A percentile compares a stretch with the other conserved stretches of the same genome.
These are phyloP conservation scores for Acleris sparsana DNA, from an alignment of 2,888 invertebrate species.

Conservation along the genomic window DNA sequence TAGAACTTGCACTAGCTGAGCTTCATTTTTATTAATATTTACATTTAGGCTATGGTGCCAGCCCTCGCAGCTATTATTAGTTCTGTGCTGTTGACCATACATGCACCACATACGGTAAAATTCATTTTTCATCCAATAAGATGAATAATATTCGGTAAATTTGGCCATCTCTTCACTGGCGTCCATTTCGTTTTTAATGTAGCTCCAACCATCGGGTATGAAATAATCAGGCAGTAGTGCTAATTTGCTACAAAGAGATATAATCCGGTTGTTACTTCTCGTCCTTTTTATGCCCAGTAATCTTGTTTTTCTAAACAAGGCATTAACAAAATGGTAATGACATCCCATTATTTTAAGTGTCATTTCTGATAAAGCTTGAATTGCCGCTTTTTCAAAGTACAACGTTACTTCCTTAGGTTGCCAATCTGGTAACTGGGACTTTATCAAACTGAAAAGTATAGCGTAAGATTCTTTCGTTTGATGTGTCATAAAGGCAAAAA, in stretches of 20 bases:
- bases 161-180: not conserved
- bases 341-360: not conserved
- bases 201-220: conserved; percentile 1
- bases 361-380: not conserved
- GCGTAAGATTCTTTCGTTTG: too few species aligned
- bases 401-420: not conserved
- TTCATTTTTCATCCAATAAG: not conserved
- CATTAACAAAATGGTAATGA: too few species aligned
- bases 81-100: not conserved
- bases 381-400: not conserved
- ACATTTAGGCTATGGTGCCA: conserved; percentile 3
- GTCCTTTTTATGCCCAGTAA: not conserved
- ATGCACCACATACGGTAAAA: not conserved
- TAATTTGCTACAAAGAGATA: conserved; percentile 4
- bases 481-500: not conserved
- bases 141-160: not conserved
- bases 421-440: too few species aligned
- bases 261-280: not conserved
- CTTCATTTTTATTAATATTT: conserved; percentile 1
- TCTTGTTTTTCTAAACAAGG: not conserved
- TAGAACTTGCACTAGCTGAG: conserved; percentile 4
- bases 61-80: not conserved
- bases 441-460: too few species aligned
- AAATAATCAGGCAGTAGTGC: conserved; percentile 1
- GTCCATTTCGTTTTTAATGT: conserved; percentile 3